These are phyloP conservation scores for Diorhabda carinulata DNA, from an alignment of 1,140 invertebrate genomes.

Conservation along the genomic window DNA sequence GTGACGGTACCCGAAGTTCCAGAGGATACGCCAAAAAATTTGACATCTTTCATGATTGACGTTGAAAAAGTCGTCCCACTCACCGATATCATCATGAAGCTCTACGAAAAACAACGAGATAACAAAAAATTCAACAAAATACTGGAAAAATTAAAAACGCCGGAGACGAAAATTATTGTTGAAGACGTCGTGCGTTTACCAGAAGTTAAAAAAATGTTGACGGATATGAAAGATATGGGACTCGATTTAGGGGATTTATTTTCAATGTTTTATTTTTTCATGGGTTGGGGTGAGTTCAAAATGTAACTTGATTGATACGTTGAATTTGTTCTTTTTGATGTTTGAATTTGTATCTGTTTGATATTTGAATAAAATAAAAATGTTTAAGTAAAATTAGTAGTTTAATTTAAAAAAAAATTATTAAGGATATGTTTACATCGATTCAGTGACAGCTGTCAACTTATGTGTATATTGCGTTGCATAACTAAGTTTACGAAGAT, in stretches of 20 bases:
- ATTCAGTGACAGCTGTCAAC: too few relatives aligned
- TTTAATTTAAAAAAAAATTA: too few relatives aligned
- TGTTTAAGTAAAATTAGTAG: too few relatives aligned
- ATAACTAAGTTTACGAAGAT: too few relatives aligned
- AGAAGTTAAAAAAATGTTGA: constrained; percentile 28
- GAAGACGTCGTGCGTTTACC: constrained; percentile 24
- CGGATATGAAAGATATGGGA: constrained; percentile 32
- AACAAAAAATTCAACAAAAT: constrained; percentile 14
- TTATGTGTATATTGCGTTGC: too few relatives aligned
- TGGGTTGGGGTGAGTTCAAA: constrained; percentile 31
- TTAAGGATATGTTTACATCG: too few relatives aligned
- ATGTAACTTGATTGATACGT: not conserved
- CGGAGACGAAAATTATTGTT: constrained; percentile 25
- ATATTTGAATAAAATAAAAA: too few relatives aligned
- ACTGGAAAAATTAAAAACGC: constrained; percentile 17
- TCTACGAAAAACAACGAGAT: constrained; percentile 16
- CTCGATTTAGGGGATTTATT: constrained; percentile 28
- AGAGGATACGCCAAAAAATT: constrained; percentile 3
- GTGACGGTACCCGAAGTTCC: not conserved
- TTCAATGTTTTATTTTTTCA: constrained; percentile 26
- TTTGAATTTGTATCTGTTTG: too few relatives aligned
- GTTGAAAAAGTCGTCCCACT: constrained; percentile 27
- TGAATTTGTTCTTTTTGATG: too few relatives aligned
- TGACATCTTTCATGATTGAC: constrained; percentile 27
- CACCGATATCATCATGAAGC: constrained; percentile 17